phyloP scores from a whole-genome alignment of 1,140 invertebrate species.

The Conus betulinus region DNA sequence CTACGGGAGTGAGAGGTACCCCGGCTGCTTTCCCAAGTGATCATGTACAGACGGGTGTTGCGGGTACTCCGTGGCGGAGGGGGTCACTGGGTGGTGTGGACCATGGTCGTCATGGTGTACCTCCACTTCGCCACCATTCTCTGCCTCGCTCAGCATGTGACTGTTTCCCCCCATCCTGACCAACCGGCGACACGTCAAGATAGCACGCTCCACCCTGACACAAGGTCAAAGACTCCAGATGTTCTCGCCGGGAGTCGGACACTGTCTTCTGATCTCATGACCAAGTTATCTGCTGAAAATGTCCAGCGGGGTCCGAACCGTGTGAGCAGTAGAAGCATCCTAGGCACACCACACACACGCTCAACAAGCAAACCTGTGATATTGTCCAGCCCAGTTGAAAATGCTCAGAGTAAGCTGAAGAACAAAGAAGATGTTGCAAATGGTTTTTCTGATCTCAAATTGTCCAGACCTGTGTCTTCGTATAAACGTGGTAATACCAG shows the following conservation, averaged over 20 bases:
- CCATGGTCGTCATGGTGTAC: background rate
- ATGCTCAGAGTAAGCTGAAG: background rate
- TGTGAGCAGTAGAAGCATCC: background rate
- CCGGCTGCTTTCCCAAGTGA: background rate
- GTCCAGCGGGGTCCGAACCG: background rate
- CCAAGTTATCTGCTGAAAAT: background rate
- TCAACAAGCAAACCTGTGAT: constrained; percentile 12
- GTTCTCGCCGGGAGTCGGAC: background rate
- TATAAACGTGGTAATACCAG: background rate
- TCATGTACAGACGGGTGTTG: background rate
- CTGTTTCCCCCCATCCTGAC: background rate
- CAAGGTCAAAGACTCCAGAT: background rate
- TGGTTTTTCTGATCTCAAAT: background rate
- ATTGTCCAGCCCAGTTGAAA: background rate
- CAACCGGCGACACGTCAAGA: background rate
- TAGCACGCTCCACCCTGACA: background rate
- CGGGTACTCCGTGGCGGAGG: background rate
- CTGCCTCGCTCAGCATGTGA: background rate
- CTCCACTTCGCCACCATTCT: background rate
- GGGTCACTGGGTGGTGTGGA: background rate
- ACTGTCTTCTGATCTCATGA: background rate
- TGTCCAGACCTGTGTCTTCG: background rate
- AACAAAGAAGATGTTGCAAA: too few species aligned
- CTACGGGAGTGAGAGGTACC: too few species aligned
- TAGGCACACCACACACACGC: background rate